Conservation (phyloP, 1,140 invertebrate genomes). For the Trissolcus basalis region DNA sequence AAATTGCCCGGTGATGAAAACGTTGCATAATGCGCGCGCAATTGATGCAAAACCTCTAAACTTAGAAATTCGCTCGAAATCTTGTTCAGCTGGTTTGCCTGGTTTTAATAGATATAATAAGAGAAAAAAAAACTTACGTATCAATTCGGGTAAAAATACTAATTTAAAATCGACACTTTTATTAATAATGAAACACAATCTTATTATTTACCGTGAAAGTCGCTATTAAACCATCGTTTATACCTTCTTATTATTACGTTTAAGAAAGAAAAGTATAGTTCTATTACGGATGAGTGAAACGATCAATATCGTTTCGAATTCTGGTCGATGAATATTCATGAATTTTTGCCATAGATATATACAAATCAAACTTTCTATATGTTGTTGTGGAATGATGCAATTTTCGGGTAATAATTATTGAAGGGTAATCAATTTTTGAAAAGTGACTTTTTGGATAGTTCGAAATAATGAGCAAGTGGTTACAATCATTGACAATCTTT, state of each 20-base stretch:
- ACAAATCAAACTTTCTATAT: conserved; percentile 16
- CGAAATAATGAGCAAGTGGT: conserved; percentile 16
- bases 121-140: not conserved
- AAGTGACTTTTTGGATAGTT: not conserved
- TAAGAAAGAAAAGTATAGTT: no score
- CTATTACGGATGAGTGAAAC: no score
- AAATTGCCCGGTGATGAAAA: conserved; percentile 24
- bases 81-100: conserved; percentile 30
- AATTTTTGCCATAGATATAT: not conserved
- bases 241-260: no score
- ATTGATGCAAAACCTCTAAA: conserved; percentile 33
- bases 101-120: not conserved
- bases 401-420: not conserved
- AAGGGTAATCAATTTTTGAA: not conserved
- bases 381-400: not conserved
- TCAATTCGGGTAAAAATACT: not conserved
- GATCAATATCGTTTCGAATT: not conserved
- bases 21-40: conserved; percentile 19
- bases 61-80: conserved; percentile 16
- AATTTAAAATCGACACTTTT: not conserved
- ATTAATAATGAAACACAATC: no score
- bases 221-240: no score
- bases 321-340: conserved; percentile 6
- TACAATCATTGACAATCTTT: conserved; percentile 75
- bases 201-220: no score